Evolutionary conservation across 2,797 vertebrate species (phyloP).

Genomic region (Semaprochilodus insignis): DNA sequence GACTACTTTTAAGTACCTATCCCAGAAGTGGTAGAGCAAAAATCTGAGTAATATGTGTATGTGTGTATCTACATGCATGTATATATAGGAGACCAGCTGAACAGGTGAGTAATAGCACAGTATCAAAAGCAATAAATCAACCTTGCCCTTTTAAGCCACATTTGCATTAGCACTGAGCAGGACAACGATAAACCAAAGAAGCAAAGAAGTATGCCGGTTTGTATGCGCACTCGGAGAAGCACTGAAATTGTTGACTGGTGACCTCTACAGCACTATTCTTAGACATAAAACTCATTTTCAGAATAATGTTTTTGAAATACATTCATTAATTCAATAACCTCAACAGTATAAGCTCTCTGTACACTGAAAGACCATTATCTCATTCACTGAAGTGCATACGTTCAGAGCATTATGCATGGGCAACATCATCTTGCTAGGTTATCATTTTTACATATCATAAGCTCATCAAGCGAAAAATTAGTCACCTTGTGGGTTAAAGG

Average conservation of each 20-base stretch:
- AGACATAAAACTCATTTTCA: slow-evolving; percentile 7
- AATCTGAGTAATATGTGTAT: too few species aligned
- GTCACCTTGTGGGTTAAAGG: too few species aligned
- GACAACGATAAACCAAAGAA: not conserved
- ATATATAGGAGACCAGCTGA: not conserved
- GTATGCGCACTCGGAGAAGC: not conserved
- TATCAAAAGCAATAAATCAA: slow-evolving; percentile 24
- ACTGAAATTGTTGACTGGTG: slow-evolving; percentile 3
- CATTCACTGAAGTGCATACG: not conserved
- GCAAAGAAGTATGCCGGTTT: not conserved
- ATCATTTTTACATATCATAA: not conserved
- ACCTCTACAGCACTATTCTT: slow-evolving; percentile 16
- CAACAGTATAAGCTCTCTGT: not conserved
- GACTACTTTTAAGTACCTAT: too few species aligned
- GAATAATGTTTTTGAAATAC: not conserved
- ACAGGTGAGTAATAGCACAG: slow-evolving; percentile 12
- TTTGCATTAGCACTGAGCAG: slow-evolving; percentile 18
- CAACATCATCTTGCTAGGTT: not conserved
- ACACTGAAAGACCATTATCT: not conserved
- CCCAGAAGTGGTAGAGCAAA: too few species aligned
- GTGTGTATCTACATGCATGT: too few species aligned
- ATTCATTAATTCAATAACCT: not conserved
- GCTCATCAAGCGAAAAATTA: too few species aligned
- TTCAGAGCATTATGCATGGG: not conserved
- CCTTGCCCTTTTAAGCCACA: slow-evolving; percentile 15